A percentile compares a stretch with the other conserved stretches of the same genome.
Conservation (phyloP, 2,888 invertebrate genomes). For the Pilophorus perplexus region DNA sequence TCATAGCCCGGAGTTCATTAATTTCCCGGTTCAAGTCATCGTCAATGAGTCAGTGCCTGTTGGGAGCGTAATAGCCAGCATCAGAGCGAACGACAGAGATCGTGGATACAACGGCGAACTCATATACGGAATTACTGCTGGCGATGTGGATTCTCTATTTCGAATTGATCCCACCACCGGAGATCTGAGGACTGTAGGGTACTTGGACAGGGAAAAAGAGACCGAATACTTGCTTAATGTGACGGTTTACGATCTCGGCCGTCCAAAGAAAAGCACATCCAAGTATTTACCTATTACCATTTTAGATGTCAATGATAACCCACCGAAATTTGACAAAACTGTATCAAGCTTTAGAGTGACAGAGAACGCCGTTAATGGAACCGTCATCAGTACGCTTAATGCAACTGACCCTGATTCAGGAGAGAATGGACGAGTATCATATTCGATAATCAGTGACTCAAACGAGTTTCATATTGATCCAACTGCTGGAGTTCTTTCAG, state of each 20-base stretch:
- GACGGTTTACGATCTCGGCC: conserved; percentile 79
- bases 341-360: conserved; percentile 69
- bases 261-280: conserved; percentile 73
- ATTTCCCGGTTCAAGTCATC: conserved; percentile 75
- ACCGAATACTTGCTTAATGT: conserved; percentile 81
- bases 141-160: conserved; percentile 79
- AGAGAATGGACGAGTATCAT: conserved; percentile 71
- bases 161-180: conserved; percentile 81
- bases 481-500: conserved; percentile 69
- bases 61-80: conserved; percentile 68
- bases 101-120: conserved; percentile 87
- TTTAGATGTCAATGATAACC: conserved; percentile 83
- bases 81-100: conserved; percentile 78
- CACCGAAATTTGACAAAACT: conserved; percentile 64
- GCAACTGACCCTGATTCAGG: conserved; percentile 82
- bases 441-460: conserved; percentile 70
- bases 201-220: conserved; percentile 82
- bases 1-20: conserved; percentile 79
- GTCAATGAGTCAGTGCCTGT: conserved; percentile 80
- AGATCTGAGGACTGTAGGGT: conserved; percentile 77
- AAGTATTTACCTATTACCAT: conserved; percentile 63
- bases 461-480: conserved; percentile 75
- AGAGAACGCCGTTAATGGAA: conserved; percentile 81
- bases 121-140: conserved; percentile 78
- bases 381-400: conserved; percentile 75